Base-by-base conservation (phyloP, 2,113 vertebrate genomes). In the Chloropsis cyanopogon region DNA sequence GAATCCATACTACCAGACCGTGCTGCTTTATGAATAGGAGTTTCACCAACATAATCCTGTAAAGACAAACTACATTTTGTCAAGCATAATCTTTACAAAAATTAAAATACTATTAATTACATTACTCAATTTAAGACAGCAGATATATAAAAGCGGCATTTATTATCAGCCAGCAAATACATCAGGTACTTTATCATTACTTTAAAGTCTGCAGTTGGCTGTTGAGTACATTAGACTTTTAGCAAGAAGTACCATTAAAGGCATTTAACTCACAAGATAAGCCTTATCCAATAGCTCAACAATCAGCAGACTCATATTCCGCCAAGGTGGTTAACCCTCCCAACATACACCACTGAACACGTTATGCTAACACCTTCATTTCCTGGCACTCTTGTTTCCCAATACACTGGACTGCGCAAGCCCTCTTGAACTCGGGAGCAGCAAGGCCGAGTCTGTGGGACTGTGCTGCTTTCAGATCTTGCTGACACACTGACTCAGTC, bases 21-120 rank as follows among this genome's bases (percentile, higher is more conserved):
- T 95, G 99, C 99, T 37, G 99, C 99, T 98, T 99, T 99, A 97
- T 99, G 99, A 96, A 99, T 97, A 83, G 99, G 98, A 93, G 99
- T 98, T 98, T 99, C 99, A 77, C 99, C 99, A 94, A 99, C 98
- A 97, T 98, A 98, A 97, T 99, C 99, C 99, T 99, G 97, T 46
- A 98, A 97, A 91, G 78, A 94, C 92, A 97, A 92, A 94, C 86
- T 91, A 72, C 56, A 92, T 96, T 96, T 97, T 96, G 96, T 97
- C 92, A 96, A 95, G 85, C 90, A 94, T 73, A 77, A 70, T 85
- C 26, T 79, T 91, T 44, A 12, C 11, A 66, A 73, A 91, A 76
- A 42, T n/a, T 4, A 73, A 35, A 65, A 47, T 28, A 28, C 26
- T n/a, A 60, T 33, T 69, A 9, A 76, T 70, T 52, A 94, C 19